phyloP scores from a whole-genome alignment of 2,888 invertebrate genomes.

The Lochmaea crataegi region DNA sequence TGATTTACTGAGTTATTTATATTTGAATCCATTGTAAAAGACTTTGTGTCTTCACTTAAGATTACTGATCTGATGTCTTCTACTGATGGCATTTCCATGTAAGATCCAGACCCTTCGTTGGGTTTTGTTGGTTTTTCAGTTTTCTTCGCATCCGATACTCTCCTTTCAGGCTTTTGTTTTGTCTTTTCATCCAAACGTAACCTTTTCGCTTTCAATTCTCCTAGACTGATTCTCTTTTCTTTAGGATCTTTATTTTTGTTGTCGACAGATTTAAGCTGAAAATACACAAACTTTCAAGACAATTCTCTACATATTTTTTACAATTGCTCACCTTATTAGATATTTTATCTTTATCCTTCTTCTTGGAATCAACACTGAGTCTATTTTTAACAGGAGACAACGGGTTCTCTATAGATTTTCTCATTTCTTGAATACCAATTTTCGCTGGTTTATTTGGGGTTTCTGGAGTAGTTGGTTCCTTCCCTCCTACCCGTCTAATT shows the following conservation, averaged over 20 bases:
- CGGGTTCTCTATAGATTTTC: constrained; percentile 55
- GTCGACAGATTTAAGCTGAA: constrained; percentile 41
- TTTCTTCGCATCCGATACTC: constrained; percentile 27
- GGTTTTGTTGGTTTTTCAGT: constrained; percentile 10
- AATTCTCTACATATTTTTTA: no score
- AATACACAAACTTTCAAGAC: not conserved
- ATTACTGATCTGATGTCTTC: constrained; percentile 61
- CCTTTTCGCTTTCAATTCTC: constrained; percentile 51
- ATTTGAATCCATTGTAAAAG: constrained; percentile 52
- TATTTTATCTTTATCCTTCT: constrained; percentile 37
- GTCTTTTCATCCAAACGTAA: constrained; percentile 49
- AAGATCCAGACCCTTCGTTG: constrained; percentile 24
- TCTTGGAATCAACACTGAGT: constrained; percentile 54
- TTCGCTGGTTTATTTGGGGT: constrained; percentile 58
- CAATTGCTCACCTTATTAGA: not conserved
- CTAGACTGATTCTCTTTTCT: constrained; percentile 37
- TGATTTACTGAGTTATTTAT: constrained; percentile 35
- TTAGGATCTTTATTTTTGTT: constrained; percentile 40
- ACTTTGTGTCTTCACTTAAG: constrained; percentile 59
- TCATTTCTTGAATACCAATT: constrained; percentile 56
- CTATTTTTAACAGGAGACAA: constrained; percentile 51
- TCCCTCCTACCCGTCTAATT: constrained; percentile 72
- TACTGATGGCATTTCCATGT: constrained; percentile 44
- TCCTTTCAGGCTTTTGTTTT: constrained; percentile 36
- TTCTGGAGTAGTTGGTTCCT: constrained; percentile 56